Evolutionary conservation across 1,140 invertebrate species (phyloP), one percentile per base, ranked within the genome.

Genomic region (Rhynchophorus ferrugineus): DNA sequence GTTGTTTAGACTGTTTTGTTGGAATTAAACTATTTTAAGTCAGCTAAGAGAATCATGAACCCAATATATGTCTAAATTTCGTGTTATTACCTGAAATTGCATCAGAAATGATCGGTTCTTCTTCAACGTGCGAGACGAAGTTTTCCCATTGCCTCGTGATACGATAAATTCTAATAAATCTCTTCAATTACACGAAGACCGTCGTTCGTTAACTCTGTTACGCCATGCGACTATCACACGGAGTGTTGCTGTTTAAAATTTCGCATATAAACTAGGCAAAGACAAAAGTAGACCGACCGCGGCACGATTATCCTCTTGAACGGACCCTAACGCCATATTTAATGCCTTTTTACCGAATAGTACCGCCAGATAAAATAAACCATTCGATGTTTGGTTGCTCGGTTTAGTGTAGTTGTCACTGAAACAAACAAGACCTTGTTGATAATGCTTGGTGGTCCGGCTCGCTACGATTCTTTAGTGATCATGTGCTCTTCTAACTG

Each of bases 131-230:
- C 11, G 24, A 29, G 5, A 5, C 24, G 20, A 44, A 14, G 16
- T 48, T 48, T 48, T 48, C 45, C 36, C 45, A 48, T 48, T 48
- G 35, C 9, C 45, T 48, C 45, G 45, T 48, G 45, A 48, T 39
- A 39, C 36, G 19, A 48, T 48, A 48, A 48, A 48, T 48, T 38
- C 45, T 18, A 48, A 39, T 48, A 48, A 48, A 48, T 48, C 45
- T 48, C 36, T 37, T 48, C 45, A 48, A 48, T 48, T 48, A 48
- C 45, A 48, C 19, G 13, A 19, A 14, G 34, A 14, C 11, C 18
- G 36, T 48, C 45, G 9, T 48, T 48, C 35, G 35, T 48, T 48
- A 22, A 5, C 7, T 22, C 44, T 21, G 17, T 6, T 13, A 16
- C 42, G 20, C 42, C 18, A 42, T 21, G 34, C 22, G 36, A 46